Percentiles rank a stretch among this genome's conserved stretches.
Conservation (phyloP, 2,797 vertebrate species). For the Pitangus sulphuratus region DNA sequence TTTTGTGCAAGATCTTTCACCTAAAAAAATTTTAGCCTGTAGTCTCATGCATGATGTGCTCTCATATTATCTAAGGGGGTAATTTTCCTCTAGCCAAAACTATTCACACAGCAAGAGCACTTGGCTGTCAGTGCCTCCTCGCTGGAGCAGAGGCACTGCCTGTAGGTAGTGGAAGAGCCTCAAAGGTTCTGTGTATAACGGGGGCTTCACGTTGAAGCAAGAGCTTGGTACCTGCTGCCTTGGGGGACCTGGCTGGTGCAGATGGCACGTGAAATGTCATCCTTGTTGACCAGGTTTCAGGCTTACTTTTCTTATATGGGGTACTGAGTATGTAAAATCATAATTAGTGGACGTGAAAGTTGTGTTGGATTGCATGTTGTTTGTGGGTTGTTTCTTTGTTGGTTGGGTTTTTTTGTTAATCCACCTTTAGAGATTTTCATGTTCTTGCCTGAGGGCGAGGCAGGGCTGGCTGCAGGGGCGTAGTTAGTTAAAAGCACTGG, state of each 20-base stretch:
- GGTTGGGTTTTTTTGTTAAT: background rate
- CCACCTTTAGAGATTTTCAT: background rate
- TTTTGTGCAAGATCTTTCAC: background rate
- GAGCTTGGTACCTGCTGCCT: background rate
- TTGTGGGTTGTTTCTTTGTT: background rate
- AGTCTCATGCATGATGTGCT: accelerated
- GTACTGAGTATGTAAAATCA: background rate
- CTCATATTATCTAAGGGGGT: background rate
- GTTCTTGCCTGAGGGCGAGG: conserved; percentile 40
- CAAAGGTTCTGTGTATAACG: accelerated
- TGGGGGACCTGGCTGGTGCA: background rate
- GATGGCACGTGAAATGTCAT: accelerated
- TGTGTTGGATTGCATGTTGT: background rate
- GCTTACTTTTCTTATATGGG: background rate
- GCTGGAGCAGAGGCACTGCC: background rate
- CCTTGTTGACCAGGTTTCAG: background rate
- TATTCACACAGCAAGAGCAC: background rate
- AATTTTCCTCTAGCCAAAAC: background rate
- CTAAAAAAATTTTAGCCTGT: background rate
- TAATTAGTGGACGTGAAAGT: background rate
- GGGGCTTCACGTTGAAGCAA: background rate
- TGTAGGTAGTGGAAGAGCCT: background rate
- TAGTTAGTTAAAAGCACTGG: background rate
- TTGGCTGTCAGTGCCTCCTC: background rate
- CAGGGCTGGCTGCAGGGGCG: conserved; percentile 47